Base-by-base conservation (phyloP, 2,797 vertebrate genomes). In the Falco naumanni region DNA sequence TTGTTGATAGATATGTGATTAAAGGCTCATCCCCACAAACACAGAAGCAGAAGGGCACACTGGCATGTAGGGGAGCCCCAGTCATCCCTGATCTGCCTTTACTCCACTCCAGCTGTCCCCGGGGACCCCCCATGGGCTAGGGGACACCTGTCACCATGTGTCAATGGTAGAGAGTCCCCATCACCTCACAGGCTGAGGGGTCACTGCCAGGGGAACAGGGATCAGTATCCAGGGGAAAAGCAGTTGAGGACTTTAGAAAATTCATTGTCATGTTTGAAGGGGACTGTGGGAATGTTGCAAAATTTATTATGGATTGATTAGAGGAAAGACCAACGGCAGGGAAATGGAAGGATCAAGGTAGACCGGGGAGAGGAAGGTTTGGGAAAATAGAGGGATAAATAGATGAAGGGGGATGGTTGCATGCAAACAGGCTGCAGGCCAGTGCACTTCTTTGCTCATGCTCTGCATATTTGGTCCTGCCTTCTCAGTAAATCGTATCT, bases 141-240 rank as follows among this genome's bases (percentile, higher is more conserved):
- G 21, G 13, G 10, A 64, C 21, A 54, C 2, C 5, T 0, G 0
- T 50, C 33, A 47, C 11, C 34, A 5, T 20, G 9, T 59, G 33
- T 41, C 45, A 59, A 3, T 7, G 4, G 11, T 7, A 79, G 17
- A 64, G 9, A 3, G 15, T 43, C 10, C 2, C 11, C 29, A 63
- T 59, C 18, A 57, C 8, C 20, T 79, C 22, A 41, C 10, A 90
- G n/a, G 16, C 29, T 66, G 39, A 50, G 33, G 6, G 8, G 4
- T 84, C 33, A 59, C 1, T 24, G 11, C n/a, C 31, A 24, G 10
- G 6, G 4, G 9, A 1, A 59, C 5, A 22, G 5, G 20, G 33
- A 64, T 39, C 47, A n/a, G 41, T 37, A 59, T 6, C 5, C 29
- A 2, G 1, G 4, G 22, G 26, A 51, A 60, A 29, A 80, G 1